Evolutionary conservation across 1,140 invertebrate species (phyloP).

Genomic region (Drosophila parvula): DNA sequence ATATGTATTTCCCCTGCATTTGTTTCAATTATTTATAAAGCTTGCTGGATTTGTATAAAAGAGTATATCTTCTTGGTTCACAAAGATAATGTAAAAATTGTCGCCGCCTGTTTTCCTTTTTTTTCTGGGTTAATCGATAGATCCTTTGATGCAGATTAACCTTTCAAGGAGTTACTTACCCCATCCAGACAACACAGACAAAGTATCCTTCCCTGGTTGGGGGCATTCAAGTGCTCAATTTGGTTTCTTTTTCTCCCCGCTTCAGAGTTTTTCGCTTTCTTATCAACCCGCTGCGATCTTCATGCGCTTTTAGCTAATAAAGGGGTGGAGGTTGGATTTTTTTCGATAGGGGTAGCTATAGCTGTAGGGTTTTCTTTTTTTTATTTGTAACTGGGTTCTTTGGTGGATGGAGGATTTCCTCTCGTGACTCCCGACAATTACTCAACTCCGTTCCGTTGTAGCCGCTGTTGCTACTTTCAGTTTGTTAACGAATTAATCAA

Average conservation of each 20-base stretch:
- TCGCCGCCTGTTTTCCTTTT: conserved; percentile 8
- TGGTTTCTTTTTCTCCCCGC: conserved; percentile 5
- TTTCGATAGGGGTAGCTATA: conserved; percentile 31
- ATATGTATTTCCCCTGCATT: conserved; percentile 37
- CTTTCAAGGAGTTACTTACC: conserved; percentile 30
- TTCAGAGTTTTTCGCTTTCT: conserved; percentile 33
- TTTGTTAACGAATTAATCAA: conserved; percentile 83
- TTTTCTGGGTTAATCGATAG: conserved; percentile 51
- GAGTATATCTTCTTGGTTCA: conserved; percentile 3
- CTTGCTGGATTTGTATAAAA: background rate
- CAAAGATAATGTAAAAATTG: conserved; percentile 16
- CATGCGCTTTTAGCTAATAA: conserved; percentile 80
- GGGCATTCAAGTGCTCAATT: conserved; percentile 78
- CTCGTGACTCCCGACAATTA: conserved; percentile 77
- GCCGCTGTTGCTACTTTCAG: conserved; percentile 75
- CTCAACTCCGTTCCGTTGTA: conserved; percentile 49
- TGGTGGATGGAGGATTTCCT: conserved; percentile 30
- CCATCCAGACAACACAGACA: background rate
- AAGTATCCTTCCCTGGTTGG: conserved; percentile 5
- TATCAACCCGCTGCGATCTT: conserved; percentile 69
- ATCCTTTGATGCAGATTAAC: conserved; percentile 46
- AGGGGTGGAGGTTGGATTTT: conserved; percentile 26
- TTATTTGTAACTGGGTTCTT: conserved; percentile 7
- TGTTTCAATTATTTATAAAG: conserved; percentile 59
- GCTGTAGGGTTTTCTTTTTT: conserved; percentile 19